Conservation (phyloP, 2,888 invertebrate genomes). For the Dysmachus trigonus region DNA sequence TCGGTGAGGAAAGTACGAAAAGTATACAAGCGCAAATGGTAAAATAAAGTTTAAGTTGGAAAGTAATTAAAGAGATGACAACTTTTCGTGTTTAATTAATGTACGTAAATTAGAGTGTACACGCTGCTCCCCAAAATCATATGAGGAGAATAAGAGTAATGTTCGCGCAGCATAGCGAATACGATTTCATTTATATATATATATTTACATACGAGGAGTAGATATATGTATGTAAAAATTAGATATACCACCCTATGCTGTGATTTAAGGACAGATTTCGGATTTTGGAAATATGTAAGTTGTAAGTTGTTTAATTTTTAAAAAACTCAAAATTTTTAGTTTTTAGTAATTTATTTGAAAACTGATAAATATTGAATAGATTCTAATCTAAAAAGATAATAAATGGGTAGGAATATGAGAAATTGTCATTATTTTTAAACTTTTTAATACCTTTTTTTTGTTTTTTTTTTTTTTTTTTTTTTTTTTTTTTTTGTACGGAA, state of each 20-base stretch:
- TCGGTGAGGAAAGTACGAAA: neutral
- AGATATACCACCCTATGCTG: neutral
- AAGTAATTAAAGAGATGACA: constrained; percentile 49
- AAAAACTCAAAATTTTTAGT: no score
- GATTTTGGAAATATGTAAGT: no score
- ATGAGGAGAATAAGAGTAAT: constrained; percentile 33
- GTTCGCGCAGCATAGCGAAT: neutral
- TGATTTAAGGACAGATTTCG: no score
- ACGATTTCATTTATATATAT: neutral
- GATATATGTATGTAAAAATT: neutral
- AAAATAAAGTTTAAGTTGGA: constrained; percentile 45
- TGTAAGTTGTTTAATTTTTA: no score
- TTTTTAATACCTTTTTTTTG: no score
- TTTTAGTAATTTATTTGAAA: no score
- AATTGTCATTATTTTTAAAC: no score
- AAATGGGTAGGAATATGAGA: no score
- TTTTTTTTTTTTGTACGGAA: no score
- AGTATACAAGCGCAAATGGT: constrained; percentile 15
- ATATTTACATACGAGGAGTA: neutral
- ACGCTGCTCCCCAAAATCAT: constrained; percentile 21
- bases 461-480: no score
- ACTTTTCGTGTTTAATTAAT: constrained; percentile 49
- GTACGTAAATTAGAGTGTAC: constrained; percentile 38
- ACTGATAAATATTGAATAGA: no score
- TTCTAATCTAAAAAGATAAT: no score